phyloP scores from a whole-genome alignment of 1,140 invertebrate species.

The Neodiprion lecontei region DNA sequence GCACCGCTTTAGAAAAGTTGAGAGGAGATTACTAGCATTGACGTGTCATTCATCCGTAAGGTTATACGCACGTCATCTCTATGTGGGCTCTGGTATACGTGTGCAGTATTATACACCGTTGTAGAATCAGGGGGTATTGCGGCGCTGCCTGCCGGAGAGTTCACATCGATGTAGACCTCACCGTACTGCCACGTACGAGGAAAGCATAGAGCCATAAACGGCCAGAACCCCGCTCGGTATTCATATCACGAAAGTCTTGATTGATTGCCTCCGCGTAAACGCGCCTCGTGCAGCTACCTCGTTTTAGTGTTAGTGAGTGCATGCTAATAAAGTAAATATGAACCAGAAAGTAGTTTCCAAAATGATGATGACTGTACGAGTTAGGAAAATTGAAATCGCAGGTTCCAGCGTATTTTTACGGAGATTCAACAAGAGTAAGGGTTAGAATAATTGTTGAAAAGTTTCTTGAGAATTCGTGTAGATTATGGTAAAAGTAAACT shows the following conservation, averaged over 20 bases:
- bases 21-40: conserved; percentile 1
- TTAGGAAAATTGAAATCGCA: no score
- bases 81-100: background rate
- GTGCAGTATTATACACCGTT: background rate
- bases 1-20: background rate
- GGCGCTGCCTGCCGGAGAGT: background rate
- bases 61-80: background rate
- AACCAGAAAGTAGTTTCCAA: background rate
- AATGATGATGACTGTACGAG: background rate
- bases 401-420: no score
- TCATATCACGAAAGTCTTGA: conserved; percentile 11
- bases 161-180: background rate
- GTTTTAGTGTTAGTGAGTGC: background rate
- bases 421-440: no score
- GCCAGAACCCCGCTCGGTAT: conserved; percentile 2
- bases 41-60: background rate
- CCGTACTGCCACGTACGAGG: background rate
- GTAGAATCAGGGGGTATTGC: background rate
- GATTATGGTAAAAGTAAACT: no score
- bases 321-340: background rate
- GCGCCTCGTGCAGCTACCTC: background rate
- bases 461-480: no score
- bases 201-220: background rate
- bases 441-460: no score
- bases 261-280: conserved; percentile 8